Evolutionary conservation across 2,113 vertebrate genomes (phyloP).

Genomic region (Monopterus albus): DNA sequence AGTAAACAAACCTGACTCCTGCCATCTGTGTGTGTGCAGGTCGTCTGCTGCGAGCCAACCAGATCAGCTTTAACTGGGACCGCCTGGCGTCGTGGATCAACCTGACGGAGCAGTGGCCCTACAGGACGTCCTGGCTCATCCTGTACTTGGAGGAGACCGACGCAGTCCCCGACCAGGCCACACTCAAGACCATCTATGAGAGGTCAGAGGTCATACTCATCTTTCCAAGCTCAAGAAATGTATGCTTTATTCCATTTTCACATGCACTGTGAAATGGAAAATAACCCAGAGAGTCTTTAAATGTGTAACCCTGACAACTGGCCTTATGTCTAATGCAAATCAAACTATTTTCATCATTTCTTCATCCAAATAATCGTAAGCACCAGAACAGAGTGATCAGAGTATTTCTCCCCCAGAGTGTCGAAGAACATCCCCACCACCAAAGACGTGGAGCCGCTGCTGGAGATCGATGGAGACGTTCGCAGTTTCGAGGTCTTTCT

Average conservation of each 20-base stretch:
- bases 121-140: slow-evolving; percentile 97
- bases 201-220: too few species aligned
- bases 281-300: too few species aligned
- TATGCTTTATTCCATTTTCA: too few species aligned
- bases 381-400: too few species aligned
- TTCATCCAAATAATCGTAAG: too few species aligned
- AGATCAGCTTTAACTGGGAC: slow-evolving; percentile 97
- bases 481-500: slow-evolving; percentile 97
- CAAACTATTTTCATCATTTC: too few species aligned
- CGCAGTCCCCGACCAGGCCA: slow-evolving; percentile 89
- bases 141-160: slow-evolving; percentile 95
- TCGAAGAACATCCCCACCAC: slow-evolving; percentile 96
- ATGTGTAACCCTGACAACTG: too few species aligned
- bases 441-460: slow-evolving; percentile 96
- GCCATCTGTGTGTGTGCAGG: slow-evolving; percentile 73
- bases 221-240: too few species aligned
- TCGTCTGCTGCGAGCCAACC: slow-evolving; percentile 94
- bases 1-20: not conserved
- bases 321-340: too few species aligned
- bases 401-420: slow-evolving; percentile 81
- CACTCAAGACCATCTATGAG: slow-evolving; percentile 94
- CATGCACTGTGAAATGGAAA: too few species aligned
- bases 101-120: slow-evolving; percentile 98
- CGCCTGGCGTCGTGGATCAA: slow-evolving; percentile 98
- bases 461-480: slow-evolving; percentile 98